Evolutionary conservation across 2,888 invertebrate genomes (phyloP), one percentile per base, ranked within the genome.

Genomic region (Acrobasis consociella): DNA sequence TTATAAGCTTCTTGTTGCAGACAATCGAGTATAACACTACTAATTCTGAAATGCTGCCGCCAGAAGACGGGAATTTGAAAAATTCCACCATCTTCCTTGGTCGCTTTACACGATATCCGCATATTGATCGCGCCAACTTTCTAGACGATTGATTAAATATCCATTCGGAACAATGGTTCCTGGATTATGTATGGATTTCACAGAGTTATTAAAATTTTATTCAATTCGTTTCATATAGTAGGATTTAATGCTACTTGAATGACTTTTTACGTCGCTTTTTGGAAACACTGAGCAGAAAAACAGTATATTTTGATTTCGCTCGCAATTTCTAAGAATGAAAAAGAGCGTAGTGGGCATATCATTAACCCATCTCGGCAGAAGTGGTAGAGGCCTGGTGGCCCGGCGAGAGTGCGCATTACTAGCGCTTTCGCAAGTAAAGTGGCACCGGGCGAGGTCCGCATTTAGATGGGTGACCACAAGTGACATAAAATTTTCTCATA

Each of bases 61-160:
- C 51, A 56, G 56, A 70, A 63, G 67, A 67, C 67, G 71, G 68
- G 70, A 73, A 69, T 69, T 63, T 69, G 66, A 72, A 74, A 77
- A 74, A 73, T 67, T 65, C 59, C 17, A 61, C 60, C 49, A 65
- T 65, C 76, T 31, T 60, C 73, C 68, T 76, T 67, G 69, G 82
- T 67, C 71, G 83, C 67, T 66, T 86, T 73, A 68, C 65, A 72
- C 73, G 75, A 79, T 78, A 88, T 85, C 77, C 77, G 76, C 69
- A 78, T 91, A 91, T 91, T 78, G 91, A 92, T 90, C 84, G 77
- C 66, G 52, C 63, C 66, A 92, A 91, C 86, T 91, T 91, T 90
- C 85, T 88, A 91, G 91, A 91, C 91, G 83, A 90, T 89, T 91
- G 90, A 89, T 91, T 85, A 75, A 77, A 81, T 82, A 81, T 79